phyloP scores from a whole-genome alignment of 2,888 invertebrate genomes.

The Dioctria rufipes region DNA sequence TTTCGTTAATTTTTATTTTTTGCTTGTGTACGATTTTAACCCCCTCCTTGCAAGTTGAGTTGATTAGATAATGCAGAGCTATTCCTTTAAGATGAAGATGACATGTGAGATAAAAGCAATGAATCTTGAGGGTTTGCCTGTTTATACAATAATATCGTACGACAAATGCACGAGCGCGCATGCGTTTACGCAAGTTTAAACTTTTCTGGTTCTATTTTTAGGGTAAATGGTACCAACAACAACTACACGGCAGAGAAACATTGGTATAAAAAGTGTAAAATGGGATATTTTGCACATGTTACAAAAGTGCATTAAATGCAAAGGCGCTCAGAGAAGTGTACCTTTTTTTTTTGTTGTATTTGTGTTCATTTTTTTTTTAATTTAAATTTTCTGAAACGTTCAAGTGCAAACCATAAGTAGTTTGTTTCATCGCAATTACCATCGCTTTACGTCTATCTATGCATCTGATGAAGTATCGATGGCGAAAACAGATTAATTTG shows the following conservation, averaged over 20 bases:
- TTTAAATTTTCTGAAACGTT: not conserved
- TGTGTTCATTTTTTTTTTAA: no score
- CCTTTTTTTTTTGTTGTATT: slow-evolving; percentile 4
- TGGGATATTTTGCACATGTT: slow-evolving; percentile 33
- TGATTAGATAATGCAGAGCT: slow-evolving; percentile 38
- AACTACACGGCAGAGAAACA: not conserved
- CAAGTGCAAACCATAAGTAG: slow-evolving; percentile 35
- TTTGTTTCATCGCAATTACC: slow-evolving; percentile 44
- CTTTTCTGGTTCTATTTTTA: slow-evolving; percentile 41
- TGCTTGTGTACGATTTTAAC: not conserved
- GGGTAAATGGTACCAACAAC: slow-evolving; percentile 12
- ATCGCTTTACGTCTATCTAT: slow-evolving; percentile 3
- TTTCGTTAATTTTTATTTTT: no score
- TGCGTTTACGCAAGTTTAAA: slow-evolving; percentile 20
- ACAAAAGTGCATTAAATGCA: slow-evolving; percentile 25
- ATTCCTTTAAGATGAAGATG: slow-evolving; percentile 6
- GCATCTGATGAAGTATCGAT: slow-evolving; percentile 46
- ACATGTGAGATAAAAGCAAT: slow-evolving; percentile 2
- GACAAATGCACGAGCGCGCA: slow-evolving; percentile 30
- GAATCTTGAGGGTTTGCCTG: slow-evolving; percentile 18
- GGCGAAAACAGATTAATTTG: slow-evolving; percentile 46
- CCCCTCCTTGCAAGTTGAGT: slow-evolving; percentile 9
- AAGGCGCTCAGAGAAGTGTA: slow-evolving; percentile 2
- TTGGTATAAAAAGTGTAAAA: slow-evolving; percentile 25
- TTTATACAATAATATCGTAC: slow-evolving; percentile 32